Evolutionary conservation across 2,888 invertebrate genomes (phyloP), one percentile per base, ranked within the genome.

Genomic region (Diachrysia chrysitis): DNA sequence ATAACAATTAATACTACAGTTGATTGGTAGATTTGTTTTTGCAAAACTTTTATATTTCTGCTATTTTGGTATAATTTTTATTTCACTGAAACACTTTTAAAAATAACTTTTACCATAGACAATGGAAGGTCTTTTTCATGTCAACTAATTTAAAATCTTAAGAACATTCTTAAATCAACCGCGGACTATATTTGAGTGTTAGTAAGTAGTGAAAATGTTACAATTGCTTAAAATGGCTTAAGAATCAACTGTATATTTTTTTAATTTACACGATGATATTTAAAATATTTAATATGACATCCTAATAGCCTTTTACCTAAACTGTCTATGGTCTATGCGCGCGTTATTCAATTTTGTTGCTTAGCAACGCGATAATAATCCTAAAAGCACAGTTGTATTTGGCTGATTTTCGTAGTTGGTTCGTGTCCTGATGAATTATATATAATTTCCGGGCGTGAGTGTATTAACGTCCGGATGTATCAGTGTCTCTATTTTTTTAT

Each of bases 271-370:
- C 37, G 16, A 14, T 42, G n/a, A n/a, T 42, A n/a, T 42, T n/a
- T 42, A 4, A n/a, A n/a, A 10, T n/a, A 17, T 21, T 5, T 1
- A 14, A 71, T 19, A 17, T 58, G 58, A 37, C 29, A 48, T 14
- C 0, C 0, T 46, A 64, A 75, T 19, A 68, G 25, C 61, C 46
- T 62, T 4, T 9, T 0, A 5, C 37, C 42, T 42, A 12, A 53
- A 60, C 81, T 75, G 81, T 83, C 78, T 85, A 82, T 84, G 81
- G 75, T 19, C 29, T 10, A 71, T 81, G 82, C 90, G 92, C 94
- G 94, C 91, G 93, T 86, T 89, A 91, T 94, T 94, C 85, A 91
- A 95, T 88, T 89, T 82, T 73, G 94, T 95, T 92, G 92, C 95
- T 82, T 87, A 85, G 95, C 94, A 94, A 95, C 95, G 79, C 75